phyloP scores from a whole-genome alignment of 30 jellyfish, hydroid and myxozoan species.

The Phacellophora camtschatica region DNA sequence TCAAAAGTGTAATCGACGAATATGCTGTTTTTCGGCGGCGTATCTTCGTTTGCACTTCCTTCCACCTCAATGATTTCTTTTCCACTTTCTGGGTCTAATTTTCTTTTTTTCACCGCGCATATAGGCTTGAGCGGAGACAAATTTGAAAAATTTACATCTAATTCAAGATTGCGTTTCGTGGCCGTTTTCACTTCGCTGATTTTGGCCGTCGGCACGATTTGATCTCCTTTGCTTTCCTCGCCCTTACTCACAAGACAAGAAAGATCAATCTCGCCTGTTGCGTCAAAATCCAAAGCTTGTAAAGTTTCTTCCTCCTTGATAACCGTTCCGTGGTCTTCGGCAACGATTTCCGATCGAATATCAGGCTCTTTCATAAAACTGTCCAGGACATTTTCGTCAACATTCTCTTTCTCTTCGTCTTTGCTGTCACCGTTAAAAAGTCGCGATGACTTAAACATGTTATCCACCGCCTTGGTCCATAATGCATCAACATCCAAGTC shows the following conservation, averaged over 20 bases:
- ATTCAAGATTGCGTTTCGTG: slow-evolving; percentile 15
- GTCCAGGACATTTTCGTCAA: slow-evolving; percentile 41
- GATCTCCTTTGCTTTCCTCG: slow-evolving; percentile 6
- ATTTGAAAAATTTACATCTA: slow-evolving; percentile 33
- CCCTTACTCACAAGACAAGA: background rate
- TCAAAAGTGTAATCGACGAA: slow-evolving; percentile 51
- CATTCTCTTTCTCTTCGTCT: slow-evolving; percentile 58
- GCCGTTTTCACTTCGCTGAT: background rate
- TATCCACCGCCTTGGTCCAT: slow-evolving; percentile 67
- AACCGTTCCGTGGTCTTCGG: background rate
- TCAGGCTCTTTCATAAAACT: background rate
- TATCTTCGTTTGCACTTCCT: background rate
- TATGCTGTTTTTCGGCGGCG: slow-evolving; percentile 43
- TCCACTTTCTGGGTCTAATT: slow-evolving; percentile 26
- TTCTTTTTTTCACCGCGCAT: background rate
- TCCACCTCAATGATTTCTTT: slow-evolving; percentile 21
- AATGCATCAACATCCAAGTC: slow-evolving; percentile 39
- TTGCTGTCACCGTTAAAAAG: slow-evolving; percentile 37
- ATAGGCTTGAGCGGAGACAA: slow-evolving; percentile 11
- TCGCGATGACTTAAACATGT: slow-evolving; percentile 58
- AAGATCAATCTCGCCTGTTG: background rate
- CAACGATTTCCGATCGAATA: background rate
- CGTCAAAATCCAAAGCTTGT: slow-evolving; percentile 5
- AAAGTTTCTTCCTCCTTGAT: slow-evolving; percentile 8
- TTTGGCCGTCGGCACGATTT: slow-evolving; percentile 30